Evolutionary conservation across 2,113 vertebrate genomes (phyloP).

Genomic region (Spilogale gracilis): DNA sequence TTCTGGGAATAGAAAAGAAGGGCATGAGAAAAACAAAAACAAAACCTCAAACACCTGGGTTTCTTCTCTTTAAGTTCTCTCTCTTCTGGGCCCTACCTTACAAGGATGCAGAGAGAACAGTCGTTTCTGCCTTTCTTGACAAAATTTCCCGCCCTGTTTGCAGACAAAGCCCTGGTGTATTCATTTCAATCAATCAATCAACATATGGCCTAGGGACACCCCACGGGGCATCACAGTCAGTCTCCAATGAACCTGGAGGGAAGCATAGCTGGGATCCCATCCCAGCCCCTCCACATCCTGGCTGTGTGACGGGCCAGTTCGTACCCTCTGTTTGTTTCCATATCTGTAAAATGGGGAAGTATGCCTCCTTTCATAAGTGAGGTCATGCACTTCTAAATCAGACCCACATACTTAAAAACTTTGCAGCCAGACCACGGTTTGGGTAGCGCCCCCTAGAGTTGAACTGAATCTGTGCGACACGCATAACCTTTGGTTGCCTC

Average conservation of each 20-base stretch:
- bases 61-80: not conserved
- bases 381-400: too few relatives aligned
- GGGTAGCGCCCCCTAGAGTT: not conserved
- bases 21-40: not conserved
- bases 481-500: fast-evolving
- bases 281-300: not conserved
- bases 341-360: not conserved
- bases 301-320: not conserved
- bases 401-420: not conserved
- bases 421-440: not conserved
- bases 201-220: not conserved
- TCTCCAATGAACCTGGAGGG: not conserved
- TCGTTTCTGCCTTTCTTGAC: not conserved
- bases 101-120: not conserved
- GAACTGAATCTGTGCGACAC: not conserved
- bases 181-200: too few relatives aligned
- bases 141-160: not conserved
- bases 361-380: not conserved
- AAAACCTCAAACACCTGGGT: not conserved
- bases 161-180: not conserved
- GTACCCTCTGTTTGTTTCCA: not conserved
- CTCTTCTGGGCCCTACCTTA: not conserved
- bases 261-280: not conserved
- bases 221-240: fast-evolving
- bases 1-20: not conserved